Percentiles rank a stretch among this genome's conserved stretches.
Evolutionary conservation across 2,113 vertebrate genomes (phyloP).

Genomic region (Channa maculata): DNA sequence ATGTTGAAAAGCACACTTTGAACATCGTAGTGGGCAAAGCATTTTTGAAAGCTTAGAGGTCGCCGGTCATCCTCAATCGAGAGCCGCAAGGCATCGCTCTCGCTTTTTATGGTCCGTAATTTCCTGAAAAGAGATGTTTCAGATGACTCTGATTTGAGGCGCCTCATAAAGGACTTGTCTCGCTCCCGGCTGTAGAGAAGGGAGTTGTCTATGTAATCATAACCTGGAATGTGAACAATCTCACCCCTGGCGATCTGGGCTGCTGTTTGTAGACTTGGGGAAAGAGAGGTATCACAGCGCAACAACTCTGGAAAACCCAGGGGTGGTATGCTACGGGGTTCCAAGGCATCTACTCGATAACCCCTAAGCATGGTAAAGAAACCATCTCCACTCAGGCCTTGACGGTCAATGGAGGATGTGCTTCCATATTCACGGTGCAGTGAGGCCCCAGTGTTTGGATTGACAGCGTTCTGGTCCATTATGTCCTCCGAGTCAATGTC

Average conservation of each 20-base stretch:
- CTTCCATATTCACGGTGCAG: conserved; percentile 96
- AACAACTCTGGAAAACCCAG: conserved; percentile 90
- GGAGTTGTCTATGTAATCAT: conserved; percentile 90
- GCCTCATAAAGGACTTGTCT: conserved; percentile 91
- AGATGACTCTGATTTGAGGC: conserved; percentile 90
- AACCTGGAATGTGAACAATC: conserved; percentile 90
- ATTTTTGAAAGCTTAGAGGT: conserved; percentile 92
- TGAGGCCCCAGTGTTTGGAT: conserved; percentile 95
- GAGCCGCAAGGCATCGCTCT: conserved; percentile 90
- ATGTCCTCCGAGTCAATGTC: conserved; percentile 95
- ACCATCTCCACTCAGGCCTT: conserved; percentile 90
- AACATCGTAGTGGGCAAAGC: conserved; percentile 97
- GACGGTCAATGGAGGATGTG: conserved; percentile 96
- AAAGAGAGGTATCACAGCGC: conserved; percentile 87
- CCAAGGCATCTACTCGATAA: conserved; percentile 88
- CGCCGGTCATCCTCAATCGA: conserved; percentile 88
- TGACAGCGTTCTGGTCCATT: conserved; percentile 93
- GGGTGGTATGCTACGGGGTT: conserved; percentile 86
- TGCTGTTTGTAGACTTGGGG: conserved; percentile 93
- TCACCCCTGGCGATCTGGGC: conserved; percentile 94
- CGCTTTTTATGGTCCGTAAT: conserved; percentile 91
- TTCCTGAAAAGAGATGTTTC: conserved; percentile 94
- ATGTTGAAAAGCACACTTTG: conserved; percentile 97
- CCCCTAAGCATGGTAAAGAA: conserved; percentile 93
- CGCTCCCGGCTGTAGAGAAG: conserved; percentile 88